A percentile compares a stretch with the other conserved stretches of the same genome.
phyloP scores from a whole-genome alignment of 2,113 vertebrate genomes.

The Dendrocopos noguchii region DNA sequence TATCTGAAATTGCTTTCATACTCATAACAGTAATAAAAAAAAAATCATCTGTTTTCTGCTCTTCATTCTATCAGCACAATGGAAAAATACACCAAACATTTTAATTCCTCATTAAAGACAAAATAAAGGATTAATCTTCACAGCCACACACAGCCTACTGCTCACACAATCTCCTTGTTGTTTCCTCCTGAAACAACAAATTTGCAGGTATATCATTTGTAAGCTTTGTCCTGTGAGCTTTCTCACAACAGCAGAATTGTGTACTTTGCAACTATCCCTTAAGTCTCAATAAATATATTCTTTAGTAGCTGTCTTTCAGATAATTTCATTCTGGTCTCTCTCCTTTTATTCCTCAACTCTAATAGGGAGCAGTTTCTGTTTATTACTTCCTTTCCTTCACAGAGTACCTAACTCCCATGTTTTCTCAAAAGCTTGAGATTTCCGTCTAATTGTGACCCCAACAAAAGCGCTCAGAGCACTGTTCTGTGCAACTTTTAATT shows the following conservation, averaged over 20 bases:
- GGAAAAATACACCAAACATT: not conserved
- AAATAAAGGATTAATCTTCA: slow-evolving; percentile 41
- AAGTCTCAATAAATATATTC: not conserved
- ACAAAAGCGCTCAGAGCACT: slow-evolving; percentile 34
- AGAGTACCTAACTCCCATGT: slow-evolving; percentile 15
- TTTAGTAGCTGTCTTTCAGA: slow-evolving; percentile 24
- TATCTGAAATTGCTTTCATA: not conserved
- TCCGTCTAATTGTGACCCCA: slow-evolving; percentile 66
- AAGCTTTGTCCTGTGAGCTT: not conserved
- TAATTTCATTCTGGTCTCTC: slow-evolving; percentile 3
- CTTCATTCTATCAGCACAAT: not conserved
- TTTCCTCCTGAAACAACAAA: not conserved
- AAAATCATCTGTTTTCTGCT: not conserved
- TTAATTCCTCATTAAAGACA: slow-evolving; percentile 7
- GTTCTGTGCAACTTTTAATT: slow-evolving; percentile 24
- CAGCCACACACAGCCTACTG: not conserved
- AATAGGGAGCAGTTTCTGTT: slow-evolving; percentile 53
- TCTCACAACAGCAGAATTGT: slow-evolving; percentile 9
- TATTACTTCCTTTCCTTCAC: slow-evolving; percentile 60
- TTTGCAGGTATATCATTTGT: not conserved
- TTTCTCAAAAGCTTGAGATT: slow-evolving; percentile 61
- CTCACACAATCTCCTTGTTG: slow-evolving; percentile 27
- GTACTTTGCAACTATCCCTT: not conserved
- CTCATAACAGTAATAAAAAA: not conserved
- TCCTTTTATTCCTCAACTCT: slow-evolving; percentile 9